Evolutionary conservation across 2,888 invertebrate genomes (phyloP), one percentile per base, ranked within the genome.

Genomic region (Polydrusus tereticollis): DNA sequence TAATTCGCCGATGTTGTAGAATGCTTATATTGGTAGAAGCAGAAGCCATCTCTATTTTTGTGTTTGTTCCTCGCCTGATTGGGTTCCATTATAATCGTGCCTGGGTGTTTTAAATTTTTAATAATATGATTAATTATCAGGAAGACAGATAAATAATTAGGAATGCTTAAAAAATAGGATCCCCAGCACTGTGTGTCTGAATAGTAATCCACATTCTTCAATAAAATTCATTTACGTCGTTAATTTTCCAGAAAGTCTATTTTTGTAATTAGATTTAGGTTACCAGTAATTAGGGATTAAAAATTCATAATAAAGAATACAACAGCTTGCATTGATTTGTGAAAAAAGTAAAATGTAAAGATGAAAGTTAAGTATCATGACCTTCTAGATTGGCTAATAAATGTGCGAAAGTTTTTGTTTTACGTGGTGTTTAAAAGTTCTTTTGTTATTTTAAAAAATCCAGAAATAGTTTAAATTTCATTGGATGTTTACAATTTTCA

Each of bases 211-310:
- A 18, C 45, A 18, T 7, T 7, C 12, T 12, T 47, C 7, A 21
- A 8, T 47, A 12, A 23, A 47, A 29, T 29, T 55, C 52, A 29
- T 55, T n/a, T 10, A 29, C 16, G 52, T 29, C 29, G 52, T 16
- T 29, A 55, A 29, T 18, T 29, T 29, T 29, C 52, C 52, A 55
- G 29, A 55, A 55, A 55, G 29, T 55, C 52, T 55, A 55, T 55
- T 55, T 55, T 55, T 2, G 52, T 29, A 29, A 29, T 29, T 29
- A 16, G 29, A 55, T 55, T 33, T 55, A 16, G 52, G 29, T 29
- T 55, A 55, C 29, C 52, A 14, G 52, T 14, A 55, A 55, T 33
- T 6, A 29, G 5, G 29, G 12, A 47, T 21, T 23, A 47, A 47
- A 21, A 47, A 20, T 16, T 41, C 16, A 2, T 5, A 26, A 26